A percentile compares a stretch with the other conserved stretches of the same genome.
These are phyloP conservation scores for Chrysemys picta DNA, from an alignment of 2,113 vertebrate genomes.

Conservation along the genomic window DNA sequence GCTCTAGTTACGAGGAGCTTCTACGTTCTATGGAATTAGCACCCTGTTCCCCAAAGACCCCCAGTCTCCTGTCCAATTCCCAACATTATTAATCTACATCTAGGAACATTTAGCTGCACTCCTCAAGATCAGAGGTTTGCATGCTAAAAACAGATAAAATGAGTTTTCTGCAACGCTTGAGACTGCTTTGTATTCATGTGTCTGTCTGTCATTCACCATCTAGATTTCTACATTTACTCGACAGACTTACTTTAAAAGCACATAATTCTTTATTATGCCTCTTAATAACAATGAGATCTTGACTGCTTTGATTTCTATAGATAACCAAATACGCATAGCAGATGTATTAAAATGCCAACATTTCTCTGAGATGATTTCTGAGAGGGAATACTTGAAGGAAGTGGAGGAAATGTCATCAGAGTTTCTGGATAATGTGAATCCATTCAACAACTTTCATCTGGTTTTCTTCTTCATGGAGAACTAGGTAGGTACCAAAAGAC, in stretches of 20 bases:
- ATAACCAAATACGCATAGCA: background rate
- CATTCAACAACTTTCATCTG: background rate
- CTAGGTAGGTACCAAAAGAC: background rate
- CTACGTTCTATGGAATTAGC: background rate
- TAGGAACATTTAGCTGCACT: background rate
- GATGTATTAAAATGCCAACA: background rate
- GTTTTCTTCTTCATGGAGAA: background rate
- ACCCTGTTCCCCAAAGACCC: background rate
- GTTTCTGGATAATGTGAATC: background rate
- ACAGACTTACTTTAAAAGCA: background rate
- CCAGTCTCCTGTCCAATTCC: background rate
- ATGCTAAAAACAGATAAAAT: background rate
- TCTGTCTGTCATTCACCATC: background rate
- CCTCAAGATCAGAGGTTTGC: background rate
- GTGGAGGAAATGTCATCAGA: background rate
- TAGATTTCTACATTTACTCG: accelerated
- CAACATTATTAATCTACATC: background rate
- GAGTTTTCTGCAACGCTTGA: background rate
- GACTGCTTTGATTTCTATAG: background rate
- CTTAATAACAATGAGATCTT: background rate
- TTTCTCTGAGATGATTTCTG: background rate
- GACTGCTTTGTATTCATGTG: background rate
- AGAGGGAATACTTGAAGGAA: background rate
- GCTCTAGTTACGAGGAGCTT: background rate
- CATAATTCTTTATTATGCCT: too few relatives aligned